These are phyloP conservation scores for Hydrotaea diabolus DNA, from an alignment of 2,888 invertebrate species.

Conservation along the genomic window DNA sequence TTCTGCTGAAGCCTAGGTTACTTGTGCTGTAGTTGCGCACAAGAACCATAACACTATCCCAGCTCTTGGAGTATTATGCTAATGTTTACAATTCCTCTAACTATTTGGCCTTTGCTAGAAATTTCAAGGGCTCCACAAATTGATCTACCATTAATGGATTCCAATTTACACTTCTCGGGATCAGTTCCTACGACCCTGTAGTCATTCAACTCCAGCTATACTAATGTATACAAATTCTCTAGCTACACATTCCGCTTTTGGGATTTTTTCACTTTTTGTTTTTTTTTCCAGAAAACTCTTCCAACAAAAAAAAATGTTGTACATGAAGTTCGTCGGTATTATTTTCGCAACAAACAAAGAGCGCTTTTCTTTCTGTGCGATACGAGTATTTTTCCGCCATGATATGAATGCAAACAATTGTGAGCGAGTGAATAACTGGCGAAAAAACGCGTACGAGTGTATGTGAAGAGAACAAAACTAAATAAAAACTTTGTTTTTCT, in stretches of 20 bases:
- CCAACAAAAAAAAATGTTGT: slow-evolving; percentile 12
- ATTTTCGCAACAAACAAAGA: slow-evolving; percentile 29
- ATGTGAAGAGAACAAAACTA: slow-evolving; percentile 1
- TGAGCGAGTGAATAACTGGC: background rate
- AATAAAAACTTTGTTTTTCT: background rate
- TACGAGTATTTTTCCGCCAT: slow-evolving; percentile 27
- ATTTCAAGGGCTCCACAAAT: too few species aligned
- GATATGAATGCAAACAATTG: slow-evolving; percentile 46
- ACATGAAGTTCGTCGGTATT: slow-evolving; percentile 22
- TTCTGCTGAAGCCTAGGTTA: too few species aligned
- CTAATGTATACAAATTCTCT: background rate
- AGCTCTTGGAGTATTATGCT: too few species aligned
- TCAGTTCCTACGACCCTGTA: background rate
- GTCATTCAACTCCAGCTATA: background rate
- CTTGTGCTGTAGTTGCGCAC: too few species aligned
- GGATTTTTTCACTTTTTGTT: background rate
- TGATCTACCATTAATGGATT: too few species aligned
- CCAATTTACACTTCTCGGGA: too few species aligned
- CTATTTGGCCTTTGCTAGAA: too few species aligned
- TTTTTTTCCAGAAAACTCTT: background rate
- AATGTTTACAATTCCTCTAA: too few species aligned
- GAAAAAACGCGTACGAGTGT: background rate
- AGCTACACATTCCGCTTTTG: background rate
- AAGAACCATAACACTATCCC: too few species aligned
- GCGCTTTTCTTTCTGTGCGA: background rate